Evolutionary conservation across 2,797 vertebrate species (phyloP).

Genomic region (Tinamus major): DNA sequence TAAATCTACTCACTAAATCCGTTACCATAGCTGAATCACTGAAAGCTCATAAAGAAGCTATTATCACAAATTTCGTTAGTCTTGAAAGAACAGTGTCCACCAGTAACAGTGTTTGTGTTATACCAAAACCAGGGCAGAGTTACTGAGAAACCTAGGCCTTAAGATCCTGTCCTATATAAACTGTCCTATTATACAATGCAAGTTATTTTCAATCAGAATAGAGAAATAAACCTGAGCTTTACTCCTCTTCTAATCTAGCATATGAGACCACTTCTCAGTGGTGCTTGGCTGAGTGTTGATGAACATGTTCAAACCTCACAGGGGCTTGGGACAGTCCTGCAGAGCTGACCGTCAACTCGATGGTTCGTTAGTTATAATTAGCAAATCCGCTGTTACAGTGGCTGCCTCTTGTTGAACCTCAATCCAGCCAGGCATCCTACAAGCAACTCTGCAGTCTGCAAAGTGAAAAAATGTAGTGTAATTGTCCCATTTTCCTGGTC

Average conservation of each 20-base stretch:
- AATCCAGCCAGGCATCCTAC: not conserved
- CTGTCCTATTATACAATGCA: not conserved
- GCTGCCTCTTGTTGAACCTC: accelerated
- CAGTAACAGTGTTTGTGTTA: not conserved
- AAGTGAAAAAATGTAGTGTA: not conserved
- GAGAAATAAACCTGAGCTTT: not conserved
- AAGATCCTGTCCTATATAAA: not conserved
- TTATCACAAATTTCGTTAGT: not conserved
- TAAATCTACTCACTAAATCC: not conserved
- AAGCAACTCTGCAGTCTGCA: not conserved
- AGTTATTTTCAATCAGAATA: not conserved
- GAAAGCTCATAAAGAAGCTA: not conserved
- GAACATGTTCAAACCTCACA: not conserved
- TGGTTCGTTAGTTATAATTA: not conserved
- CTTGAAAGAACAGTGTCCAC: not conserved
- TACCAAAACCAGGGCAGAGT: not conserved
- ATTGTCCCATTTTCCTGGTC: not conserved
- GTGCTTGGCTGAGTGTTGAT: not conserved
- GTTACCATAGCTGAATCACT: not conserved
- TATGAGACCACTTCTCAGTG: not conserved
- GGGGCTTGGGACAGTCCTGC: not conserved
- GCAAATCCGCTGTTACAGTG: not conserved
- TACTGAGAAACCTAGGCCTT: not conserved
- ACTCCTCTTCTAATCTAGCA: not conserved
- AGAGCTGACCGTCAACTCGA: not conserved